These are phyloP conservation scores for Oxyura jamaicensis DNA, from an alignment of 2,113 vertebrate species.

Conservation along the genomic window DNA sequence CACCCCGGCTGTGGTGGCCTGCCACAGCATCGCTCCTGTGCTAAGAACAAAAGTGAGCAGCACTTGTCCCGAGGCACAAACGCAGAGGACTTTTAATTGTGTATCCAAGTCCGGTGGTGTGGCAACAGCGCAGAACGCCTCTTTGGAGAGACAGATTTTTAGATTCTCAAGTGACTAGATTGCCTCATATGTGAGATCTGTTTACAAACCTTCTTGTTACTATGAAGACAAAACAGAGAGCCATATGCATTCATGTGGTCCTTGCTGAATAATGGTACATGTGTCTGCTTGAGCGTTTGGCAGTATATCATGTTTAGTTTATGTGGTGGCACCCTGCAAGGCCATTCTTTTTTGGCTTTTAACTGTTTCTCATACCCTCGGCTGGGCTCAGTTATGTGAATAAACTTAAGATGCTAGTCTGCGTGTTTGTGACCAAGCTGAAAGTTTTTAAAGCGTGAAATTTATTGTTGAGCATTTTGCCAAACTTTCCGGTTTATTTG, in stretches of 20 bases:
- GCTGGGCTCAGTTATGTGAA: background rate
- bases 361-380: constrained; percentile 17
- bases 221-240: constrained; percentile 79
- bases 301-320: constrained; percentile 61
- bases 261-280: constrained; percentile 70
- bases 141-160: constrained; percentile 66
- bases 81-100: constrained; percentile 29
- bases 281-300: constrained; percentile 74
- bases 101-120: constrained; percentile 28
- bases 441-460: background rate
- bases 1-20: background rate
- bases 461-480: background rate
- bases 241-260: constrained; percentile 70
- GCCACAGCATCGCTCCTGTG: background rate
- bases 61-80: constrained; percentile 11
- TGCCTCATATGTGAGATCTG: constrained; percentile 66
- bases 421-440: background rate
- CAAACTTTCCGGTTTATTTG: background rate
- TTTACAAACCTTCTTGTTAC: constrained; percentile 79
- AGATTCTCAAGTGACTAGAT: constrained; percentile 72
- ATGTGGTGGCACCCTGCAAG: constrained; percentile 58
- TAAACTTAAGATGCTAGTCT: background rate
- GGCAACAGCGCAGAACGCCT: constrained; percentile 21
- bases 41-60: background rate
- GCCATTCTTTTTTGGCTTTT: constrained; percentile 47